phyloP scores from a whole-genome alignment of 1,140 invertebrate genomes.

The Thaumatotibia leucotreta region DNA sequence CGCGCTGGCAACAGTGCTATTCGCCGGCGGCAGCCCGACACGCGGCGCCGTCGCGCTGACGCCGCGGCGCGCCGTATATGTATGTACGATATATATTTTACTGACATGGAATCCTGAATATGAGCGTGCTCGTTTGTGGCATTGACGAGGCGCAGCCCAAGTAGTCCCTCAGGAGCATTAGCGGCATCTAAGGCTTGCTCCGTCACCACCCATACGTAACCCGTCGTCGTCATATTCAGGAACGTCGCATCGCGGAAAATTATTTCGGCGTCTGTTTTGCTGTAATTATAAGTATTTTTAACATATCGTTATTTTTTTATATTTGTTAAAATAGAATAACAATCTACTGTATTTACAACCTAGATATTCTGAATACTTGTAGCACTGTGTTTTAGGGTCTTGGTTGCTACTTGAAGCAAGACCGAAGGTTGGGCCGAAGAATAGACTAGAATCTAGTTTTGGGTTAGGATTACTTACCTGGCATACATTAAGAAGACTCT shows the following conservation, averaged over 20 bases:
- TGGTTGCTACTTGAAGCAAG: too few species aligned
- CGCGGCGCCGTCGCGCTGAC: constrained; percentile 20
- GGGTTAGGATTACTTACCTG: constrained; percentile 86
- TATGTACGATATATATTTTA: too few species aligned
- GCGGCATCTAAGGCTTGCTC: constrained; percentile 93
- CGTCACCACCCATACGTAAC: constrained; percentile 98
- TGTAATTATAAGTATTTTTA: constrained; percentile 58
- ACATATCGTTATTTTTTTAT: neutral
- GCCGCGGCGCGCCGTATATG: constrained; percentile 29
- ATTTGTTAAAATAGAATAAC: too few species aligned
- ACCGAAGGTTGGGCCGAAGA: too few species aligned
- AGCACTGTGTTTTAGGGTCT: too few species aligned
- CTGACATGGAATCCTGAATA: constrained; percentile 91
- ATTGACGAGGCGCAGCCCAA: constrained; percentile 93
- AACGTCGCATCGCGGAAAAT: constrained; percentile 92
- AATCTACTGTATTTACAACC: too few species aligned
- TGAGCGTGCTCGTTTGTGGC: constrained; percentile 92
- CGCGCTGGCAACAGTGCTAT: constrained; percentile 78
- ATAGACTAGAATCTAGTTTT: neutral
- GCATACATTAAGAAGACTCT: constrained; percentile 96
- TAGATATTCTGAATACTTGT: too few species aligned
- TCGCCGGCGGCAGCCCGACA: constrained; percentile 53
- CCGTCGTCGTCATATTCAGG: constrained; percentile 92
- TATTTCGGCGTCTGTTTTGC: constrained; percentile 91
- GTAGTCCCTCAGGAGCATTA: constrained; percentile 90